Conservation (phyloP, 2,888 invertebrate species). For the Tortrix viridana region DNA sequence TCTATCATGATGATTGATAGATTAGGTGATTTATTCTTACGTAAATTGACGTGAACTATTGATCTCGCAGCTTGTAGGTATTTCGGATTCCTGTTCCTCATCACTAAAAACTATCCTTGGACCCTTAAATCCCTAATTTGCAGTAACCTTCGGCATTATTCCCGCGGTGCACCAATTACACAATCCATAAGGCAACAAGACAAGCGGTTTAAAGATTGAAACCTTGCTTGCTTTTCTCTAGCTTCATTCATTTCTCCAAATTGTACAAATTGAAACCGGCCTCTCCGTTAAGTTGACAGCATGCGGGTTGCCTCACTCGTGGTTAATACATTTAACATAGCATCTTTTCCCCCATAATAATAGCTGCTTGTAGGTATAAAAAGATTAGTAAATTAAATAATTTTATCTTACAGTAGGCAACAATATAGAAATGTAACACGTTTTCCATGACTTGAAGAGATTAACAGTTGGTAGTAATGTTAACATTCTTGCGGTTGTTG, state of each 20-base stretch:
- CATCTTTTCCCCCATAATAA: slow-evolving; percentile 10
- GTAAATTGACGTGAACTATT: too few species aligned
- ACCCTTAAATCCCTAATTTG: slow-evolving; percentile 2
- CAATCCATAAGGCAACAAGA: not conserved
- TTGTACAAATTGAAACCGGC: slow-evolving; percentile 21
- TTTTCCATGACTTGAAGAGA: slow-evolving; percentile 29
- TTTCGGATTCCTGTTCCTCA: too few species aligned
- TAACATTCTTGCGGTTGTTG: slow-evolving; percentile 45
- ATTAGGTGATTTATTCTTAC: not conserved
- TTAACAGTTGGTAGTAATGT: slow-evolving; percentile 60
- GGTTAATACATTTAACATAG: slow-evolving; percentile 15
- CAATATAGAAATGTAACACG: slow-evolving; percentile 33
- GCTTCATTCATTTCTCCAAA: slow-evolving; percentile 12
- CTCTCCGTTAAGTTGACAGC: slow-evolving; percentile 15
- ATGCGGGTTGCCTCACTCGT: slow-evolving; percentile 28
- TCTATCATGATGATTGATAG: too few species aligned
- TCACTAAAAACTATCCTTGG: too few species aligned
- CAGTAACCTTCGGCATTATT: not conserved
- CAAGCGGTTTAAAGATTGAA: slow-evolving; percentile 23
- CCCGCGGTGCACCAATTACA: not conserved
- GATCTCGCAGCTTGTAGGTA: too few species aligned
- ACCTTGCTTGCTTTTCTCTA: slow-evolving; percentile 24
- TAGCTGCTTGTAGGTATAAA: slow-evolving; percentile 34
- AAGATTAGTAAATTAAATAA: slow-evolving; percentile 36
- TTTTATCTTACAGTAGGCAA: slow-evolving; percentile 38